Evolutionary conservation across 1,140 invertebrate species (phyloP).

Genomic region (Latrodectus geometricus): DNA sequence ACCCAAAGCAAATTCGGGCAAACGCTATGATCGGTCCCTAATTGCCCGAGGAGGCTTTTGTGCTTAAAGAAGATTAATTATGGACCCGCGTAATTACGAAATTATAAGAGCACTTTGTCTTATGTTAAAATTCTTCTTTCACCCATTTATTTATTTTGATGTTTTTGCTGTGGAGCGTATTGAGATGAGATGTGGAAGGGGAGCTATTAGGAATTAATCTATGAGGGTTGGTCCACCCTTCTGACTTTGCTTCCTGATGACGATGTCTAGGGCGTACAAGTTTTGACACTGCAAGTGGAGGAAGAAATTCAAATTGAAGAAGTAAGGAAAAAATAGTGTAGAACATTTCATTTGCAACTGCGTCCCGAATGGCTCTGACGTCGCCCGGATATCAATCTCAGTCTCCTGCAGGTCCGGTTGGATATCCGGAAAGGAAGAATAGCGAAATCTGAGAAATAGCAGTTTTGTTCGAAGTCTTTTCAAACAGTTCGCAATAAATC

Average conservation of each 20-base stretch:
- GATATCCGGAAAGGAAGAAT: slow-evolving; percentile 3
- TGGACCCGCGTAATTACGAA: background rate
- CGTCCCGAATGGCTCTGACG: slow-evolving; percentile 21
- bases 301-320: background rate
- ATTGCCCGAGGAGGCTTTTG: slow-evolving; percentile 4
- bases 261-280: background rate
- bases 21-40: background rate
- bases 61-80: slow-evolving; percentile 28
- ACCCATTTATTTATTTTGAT: background rate
- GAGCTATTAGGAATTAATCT: background rate
- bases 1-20: background rate
- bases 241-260: background rate
- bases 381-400: slow-evolving; percentile 7
- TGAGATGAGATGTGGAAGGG: background rate
- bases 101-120: slow-evolving; percentile 27
- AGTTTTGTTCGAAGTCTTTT: background rate
- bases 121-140: background rate
- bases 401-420: background rate
- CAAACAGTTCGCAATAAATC: slow-evolving; percentile 20
- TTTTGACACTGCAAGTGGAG: background rate
- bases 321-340: background rate
- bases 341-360: slow-evolving; percentile 19
- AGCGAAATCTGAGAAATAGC: background rate
- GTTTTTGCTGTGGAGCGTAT: background rate
- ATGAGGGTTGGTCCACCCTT: background rate